phyloP scores from a whole-genome alignment of 1,140 invertebrate species.

The Drosophila ambigua region DNA sequence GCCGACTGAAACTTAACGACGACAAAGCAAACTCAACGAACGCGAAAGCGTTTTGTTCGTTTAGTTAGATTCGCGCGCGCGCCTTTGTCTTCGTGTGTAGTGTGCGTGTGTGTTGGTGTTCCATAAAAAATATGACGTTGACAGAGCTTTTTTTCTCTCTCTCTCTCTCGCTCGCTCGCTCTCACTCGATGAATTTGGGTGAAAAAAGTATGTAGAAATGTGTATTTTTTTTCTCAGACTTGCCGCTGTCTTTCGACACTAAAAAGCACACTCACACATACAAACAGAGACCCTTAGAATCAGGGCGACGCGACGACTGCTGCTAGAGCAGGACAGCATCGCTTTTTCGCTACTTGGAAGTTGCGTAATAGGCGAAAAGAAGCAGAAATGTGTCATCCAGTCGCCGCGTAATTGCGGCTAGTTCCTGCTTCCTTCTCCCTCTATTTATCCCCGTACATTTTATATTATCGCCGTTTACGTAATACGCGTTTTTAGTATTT shows the following conservation, averaged over 20 bases:
- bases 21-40: slow-evolving; percentile 68
- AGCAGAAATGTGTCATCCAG: slow-evolving; percentile 75
- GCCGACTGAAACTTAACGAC: slow-evolving; percentile 66
- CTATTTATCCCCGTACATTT: slow-evolving; percentile 25
- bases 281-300: slow-evolving; percentile 54
- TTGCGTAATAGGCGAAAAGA: slow-evolving; percentile 71
- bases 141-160: slow-evolving; percentile 51
- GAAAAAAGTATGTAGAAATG: slow-evolving; percentile 54
- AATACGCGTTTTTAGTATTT: slow-evolving; percentile 50
- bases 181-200: slow-evolving; percentile 56
- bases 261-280: slow-evolving; percentile 58
- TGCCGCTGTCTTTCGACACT: slow-evolving; percentile 63
- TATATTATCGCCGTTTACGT: slow-evolving; percentile 61
- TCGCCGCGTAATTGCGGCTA: slow-evolving; percentile 32
- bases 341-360: slow-evolving; percentile 62
- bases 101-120: slow-evolving; percentile 45
- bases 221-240: slow-evolving; percentile 65
- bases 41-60: slow-evolving; percentile 63
- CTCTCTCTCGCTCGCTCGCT: slow-evolving; percentile 27
- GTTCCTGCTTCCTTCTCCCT: slow-evolving; percentile 66
- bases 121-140: slow-evolving; percentile 79
- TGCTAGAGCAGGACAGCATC: slow-evolving; percentile 28
- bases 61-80: slow-evolving; percentile 46
- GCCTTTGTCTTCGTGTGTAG: slow-evolving; percentile 5
- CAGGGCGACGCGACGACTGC: slow-evolving; percentile 27